phyloP scores from a whole-genome alignment of 2,797 vertebrate species.

The Acanthis flammea region DNA sequence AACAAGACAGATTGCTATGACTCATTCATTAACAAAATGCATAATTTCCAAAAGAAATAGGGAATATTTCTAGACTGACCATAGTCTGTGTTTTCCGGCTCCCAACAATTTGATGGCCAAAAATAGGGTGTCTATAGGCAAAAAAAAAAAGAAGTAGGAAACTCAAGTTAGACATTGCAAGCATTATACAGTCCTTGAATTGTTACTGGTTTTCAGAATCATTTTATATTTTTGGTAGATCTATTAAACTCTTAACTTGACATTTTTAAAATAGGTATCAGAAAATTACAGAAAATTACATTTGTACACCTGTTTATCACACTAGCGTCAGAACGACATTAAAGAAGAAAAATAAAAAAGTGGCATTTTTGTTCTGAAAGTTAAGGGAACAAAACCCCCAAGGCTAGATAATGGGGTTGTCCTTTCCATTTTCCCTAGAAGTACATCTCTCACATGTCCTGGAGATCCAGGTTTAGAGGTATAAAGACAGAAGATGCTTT shows the following conservation, averaged over 20 bases:
- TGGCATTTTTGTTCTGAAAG: background rate
- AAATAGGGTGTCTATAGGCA: conserved; percentile 88
- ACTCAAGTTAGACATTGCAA: conserved; percentile 57
- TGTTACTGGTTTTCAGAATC: background rate
- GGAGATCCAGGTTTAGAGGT: background rate
- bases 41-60: background rate
- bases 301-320: background rate
- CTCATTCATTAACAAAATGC: background rate
- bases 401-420: background rate
- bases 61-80: conserved; percentile 79
- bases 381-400: background rate
- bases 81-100: conserved; percentile 95
- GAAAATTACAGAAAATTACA: background rate
- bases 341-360: background rate
- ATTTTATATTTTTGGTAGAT: background rate
- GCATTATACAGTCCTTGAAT: background rate
- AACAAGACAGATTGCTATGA: conserved; percentile 3
- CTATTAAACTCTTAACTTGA: background rate
- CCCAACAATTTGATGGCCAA: conserved; percentile 96
- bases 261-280: background rate
- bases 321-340: background rate
- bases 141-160: conserved; percentile 53
- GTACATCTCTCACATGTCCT: background rate
- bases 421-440: background rate
- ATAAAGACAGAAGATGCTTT: background rate